These are phyloP conservation scores for Meriones psammophilus DNA, from an alignment of 2,797 vertebrate species.

Conservation along the genomic window DNA sequence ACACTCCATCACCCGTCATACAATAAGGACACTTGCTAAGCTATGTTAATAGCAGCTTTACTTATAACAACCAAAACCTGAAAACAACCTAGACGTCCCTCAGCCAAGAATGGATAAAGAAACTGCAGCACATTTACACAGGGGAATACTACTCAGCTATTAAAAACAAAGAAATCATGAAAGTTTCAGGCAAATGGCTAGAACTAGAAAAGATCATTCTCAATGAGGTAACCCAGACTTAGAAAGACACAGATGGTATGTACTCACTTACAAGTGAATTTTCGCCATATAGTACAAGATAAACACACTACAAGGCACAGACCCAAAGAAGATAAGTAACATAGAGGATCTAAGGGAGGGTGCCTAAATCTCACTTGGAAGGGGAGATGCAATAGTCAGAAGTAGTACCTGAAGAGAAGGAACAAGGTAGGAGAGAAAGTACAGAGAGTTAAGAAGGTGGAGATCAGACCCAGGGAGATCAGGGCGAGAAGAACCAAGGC, in stretches of 20 bases:
- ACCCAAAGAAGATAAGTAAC: background rate
- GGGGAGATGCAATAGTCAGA: background rate
- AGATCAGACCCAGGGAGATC: background rate
- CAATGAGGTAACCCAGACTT: background rate
- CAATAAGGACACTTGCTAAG: background rate
- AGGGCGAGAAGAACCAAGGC: no score
- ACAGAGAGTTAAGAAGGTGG: background rate
- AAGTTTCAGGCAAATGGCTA: background rate
- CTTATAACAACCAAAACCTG: background rate
- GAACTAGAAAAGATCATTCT: background rate
- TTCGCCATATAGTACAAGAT: background rate
- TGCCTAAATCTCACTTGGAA: background rate
- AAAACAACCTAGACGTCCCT: background rate
- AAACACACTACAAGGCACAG: background rate
- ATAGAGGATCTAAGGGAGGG: background rate
- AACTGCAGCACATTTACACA: background rate
- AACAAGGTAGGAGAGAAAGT: no score
- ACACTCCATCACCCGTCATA: background rate
- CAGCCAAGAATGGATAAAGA: background rate
- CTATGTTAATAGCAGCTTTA: background rate
- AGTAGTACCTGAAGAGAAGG: no score
- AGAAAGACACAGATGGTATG: background rate
- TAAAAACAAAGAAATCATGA: background rate
- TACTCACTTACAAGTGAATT: background rate
- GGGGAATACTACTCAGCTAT: background rate